phyloP scores from a whole-genome alignment of 2,888 invertebrate species.

The Catocala nupta region DNA sequence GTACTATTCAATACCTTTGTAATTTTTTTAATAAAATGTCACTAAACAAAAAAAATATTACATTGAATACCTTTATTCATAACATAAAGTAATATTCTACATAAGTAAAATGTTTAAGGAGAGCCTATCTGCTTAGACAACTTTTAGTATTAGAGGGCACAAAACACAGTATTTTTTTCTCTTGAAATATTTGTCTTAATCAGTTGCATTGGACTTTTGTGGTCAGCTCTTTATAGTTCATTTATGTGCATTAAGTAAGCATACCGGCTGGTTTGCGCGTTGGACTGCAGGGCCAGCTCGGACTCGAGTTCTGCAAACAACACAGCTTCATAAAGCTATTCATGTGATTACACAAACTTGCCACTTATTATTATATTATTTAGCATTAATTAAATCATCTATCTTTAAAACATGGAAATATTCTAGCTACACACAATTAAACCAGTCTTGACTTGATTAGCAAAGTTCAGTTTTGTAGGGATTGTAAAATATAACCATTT shows the following conservation, averaged over 20 bases:
- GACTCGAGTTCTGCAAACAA: conserved; percentile 81
- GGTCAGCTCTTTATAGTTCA: background rate
- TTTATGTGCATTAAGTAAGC: conserved; percentile 45
- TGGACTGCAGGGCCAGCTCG: conserved; percentile 59
- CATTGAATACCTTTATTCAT: no score
- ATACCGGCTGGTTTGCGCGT: conserved; percentile 67
- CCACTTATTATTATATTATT: conserved; percentile 2
- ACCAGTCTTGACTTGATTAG: conserved; percentile 42
- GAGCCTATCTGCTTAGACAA: no score
- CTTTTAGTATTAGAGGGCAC: no score
- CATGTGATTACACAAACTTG: conserved; percentile 24
- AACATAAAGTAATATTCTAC: no score
- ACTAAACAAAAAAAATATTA: no score
- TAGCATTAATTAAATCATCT: background rate
- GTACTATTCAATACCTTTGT: no score
- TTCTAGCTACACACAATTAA: conserved; percentile 22
- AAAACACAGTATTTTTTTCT: no score
- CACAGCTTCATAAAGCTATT: conserved; percentile 79
- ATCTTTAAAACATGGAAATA: background rate
- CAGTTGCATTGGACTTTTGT: background rate
- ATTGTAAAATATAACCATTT: no score
- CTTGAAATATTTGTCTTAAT: no score
- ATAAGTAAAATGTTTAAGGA: no score
- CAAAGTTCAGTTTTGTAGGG: background rate
- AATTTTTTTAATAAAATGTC: no score